Base-by-base conservation (phyloP, 2,113 vertebrate genomes). In the Colossoma macropomum region DNA sequence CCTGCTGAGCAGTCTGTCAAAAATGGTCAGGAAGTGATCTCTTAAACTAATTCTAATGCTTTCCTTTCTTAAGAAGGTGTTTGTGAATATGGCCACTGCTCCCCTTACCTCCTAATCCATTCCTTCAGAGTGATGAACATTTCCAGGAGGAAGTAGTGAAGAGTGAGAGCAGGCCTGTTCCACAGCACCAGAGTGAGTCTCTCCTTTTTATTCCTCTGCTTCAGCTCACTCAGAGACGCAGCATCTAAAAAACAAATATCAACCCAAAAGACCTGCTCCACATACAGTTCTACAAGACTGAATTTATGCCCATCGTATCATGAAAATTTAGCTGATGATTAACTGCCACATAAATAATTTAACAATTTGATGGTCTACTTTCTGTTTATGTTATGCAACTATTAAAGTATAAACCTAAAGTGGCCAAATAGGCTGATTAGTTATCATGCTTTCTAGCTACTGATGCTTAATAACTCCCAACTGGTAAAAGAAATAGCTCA, bases 101-200 rank as follows among this genome's bases (percentile, higher is more conserved):
- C 28, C 17, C 27, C 3, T 54, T 11, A 97, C 97, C 95, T 97
- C 92, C 92, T 91, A 83, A 93, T 95, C 95, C 94, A 96, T 86
- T 95, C 95, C 92, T 95, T 95, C 81, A 95, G 54, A 56, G 15
- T 23, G 21, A 56, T 23, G 54, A 23, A 52, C 50, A 52, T 52
- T 15, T 52, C 50, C 91, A 96, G 92, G 87, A 89, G 92, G 93
- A 96, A 98, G 95, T 95, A 97, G 91, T 95, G 93, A 88, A 96
- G 93, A 85, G 95, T 97, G 92, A 95, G 74, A 25, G 95, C 85
- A 3, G 96, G 96, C 85, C 94, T 94, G 91, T 89, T 96, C 96
- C 96, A 97, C n/a, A 97, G 91, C 41, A 97, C 94, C 89, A 97
- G 92, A 79, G 87, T 89, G 79, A 94, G 93, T 28, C 93, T 92